These are phyloP conservation scores for Tortrix viridana DNA, from an alignment of 2,888 invertebrate genomes.

Conservation along the genomic window DNA sequence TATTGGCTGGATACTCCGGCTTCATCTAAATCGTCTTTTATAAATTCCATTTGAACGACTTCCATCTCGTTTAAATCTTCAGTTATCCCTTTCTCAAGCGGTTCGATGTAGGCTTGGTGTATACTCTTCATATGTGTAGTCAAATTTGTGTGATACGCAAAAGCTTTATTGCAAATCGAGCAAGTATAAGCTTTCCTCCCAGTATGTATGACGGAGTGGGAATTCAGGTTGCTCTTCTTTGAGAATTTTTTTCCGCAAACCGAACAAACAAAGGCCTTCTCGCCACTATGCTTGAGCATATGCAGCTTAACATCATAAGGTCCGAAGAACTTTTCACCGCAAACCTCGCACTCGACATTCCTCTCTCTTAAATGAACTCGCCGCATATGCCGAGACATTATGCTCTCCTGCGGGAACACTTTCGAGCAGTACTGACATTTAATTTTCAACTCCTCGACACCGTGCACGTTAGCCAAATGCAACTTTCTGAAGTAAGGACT, in stretches of 20 bases:
- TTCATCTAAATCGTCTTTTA: constrained; percentile 57
- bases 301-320: constrained; percentile 77
- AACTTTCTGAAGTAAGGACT: constrained; percentile 74
- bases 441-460: constrained; percentile 73
- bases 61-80: constrained; percentile 56
- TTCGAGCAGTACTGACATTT: constrained; percentile 78
- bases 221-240: constrained; percentile 84
- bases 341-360: constrained; percentile 75
- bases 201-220: constrained; percentile 84
- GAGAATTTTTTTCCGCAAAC: constrained; percentile 85
- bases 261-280: constrained; percentile 83
- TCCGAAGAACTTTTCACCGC: constrained; percentile 75
- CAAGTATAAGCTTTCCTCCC: constrained; percentile 80
- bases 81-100: constrained; percentile 36
- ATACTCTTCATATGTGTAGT: constrained; percentile 61
- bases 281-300: constrained; percentile 81
- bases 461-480: constrained; percentile 73
- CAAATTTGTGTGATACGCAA: constrained; percentile 70
- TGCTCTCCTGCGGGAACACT: constrained; percentile 80
- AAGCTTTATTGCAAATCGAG: constrained; percentile 80
- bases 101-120: constrained; percentile 51
- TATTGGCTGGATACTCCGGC: constrained; percentile 51
- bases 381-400: constrained; percentile 85
- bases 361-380: constrained; percentile 81
- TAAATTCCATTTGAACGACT: constrained; percentile 62